These are phyloP conservation scores for Motacilla alba DNA, from an alignment of 2,113 vertebrate genomes.

Conservation along the genomic window DNA sequence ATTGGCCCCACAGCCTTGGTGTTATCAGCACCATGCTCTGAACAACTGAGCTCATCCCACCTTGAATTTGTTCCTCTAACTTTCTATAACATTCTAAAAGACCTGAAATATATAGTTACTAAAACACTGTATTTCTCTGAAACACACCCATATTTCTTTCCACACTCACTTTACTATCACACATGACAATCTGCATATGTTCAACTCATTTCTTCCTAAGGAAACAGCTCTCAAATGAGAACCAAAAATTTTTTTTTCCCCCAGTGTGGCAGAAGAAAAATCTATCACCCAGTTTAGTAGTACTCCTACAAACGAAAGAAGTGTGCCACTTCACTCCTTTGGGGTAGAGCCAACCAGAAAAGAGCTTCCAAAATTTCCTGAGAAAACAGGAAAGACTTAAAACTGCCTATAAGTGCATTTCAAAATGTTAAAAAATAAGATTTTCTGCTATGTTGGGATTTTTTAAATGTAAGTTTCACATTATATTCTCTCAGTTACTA, in stretches of 20 bases:
- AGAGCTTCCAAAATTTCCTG: not conserved
- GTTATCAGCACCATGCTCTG: not conserved
- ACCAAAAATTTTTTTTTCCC: not conserved
- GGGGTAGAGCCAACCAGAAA: not conserved
- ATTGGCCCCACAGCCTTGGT: not conserved
- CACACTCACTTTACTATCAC: not conserved
- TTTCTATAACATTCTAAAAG: not conserved
- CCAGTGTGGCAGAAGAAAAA: not conserved
- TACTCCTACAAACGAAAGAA: not conserved
- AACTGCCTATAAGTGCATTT: not conserved
- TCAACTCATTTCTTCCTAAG: not conserved
- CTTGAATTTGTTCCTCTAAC: not conserved
- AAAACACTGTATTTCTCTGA: not conserved
- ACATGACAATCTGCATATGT: not conserved
- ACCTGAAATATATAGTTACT: not conserved
- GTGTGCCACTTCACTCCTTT: not conserved
- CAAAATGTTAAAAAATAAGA: not conserved
- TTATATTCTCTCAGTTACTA: not conserved
- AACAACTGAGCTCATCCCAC: not conserved
- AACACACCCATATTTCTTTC: not conserved
- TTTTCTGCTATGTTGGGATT: not conserved
- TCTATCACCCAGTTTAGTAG: not conserved
- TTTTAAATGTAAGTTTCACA: not conserved
- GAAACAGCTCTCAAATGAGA: not conserved
- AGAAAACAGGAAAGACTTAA: not conserved